Evolutionary conservation across 2,888 invertebrate genomes (phyloP), one percentile per base, ranked within the genome.

Genomic region (Drosophila paranaensis): DNA sequence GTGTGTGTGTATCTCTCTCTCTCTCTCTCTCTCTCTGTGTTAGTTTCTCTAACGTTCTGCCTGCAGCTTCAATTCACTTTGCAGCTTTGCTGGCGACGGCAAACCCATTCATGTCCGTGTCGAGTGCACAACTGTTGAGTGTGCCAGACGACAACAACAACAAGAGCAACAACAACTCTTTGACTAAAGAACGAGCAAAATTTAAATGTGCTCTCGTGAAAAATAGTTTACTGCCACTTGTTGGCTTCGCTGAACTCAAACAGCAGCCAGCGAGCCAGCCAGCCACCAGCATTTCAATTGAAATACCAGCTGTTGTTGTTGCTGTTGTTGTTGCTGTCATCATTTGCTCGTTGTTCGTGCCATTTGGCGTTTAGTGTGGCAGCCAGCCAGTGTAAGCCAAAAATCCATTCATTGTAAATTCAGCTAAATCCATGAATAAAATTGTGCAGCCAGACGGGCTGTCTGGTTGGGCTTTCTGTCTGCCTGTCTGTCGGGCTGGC

Each of bases 171-270:
- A 60, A 45, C 60, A 64, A 58, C 69, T 66, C 51, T 66, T 69
- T 64, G 45, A 60, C 53, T 56, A 61, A 42, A 40, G 45, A 53
- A 30, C 27, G 43, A 46, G 33, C 37, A 35, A 75, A 53, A 77
- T 69, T 76, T 74, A 71, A 79, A 74, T 79, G 62, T 75, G 64
- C 77, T 76, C 77, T 71, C 73, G 71, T 57, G 51, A 60, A 69
- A 77, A 84, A 84, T 82, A 88, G 88, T 82, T 83, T 81, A 71
- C 82, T 86, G 79, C 90, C 90, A 90, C 90, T 90, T 89, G 89
- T 90, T 89, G 90, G 73, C 65, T 75, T 53, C 63, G 45, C 62
- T 56, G 61, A 72, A 51, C 61, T 25, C 48, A 11, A 33, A 57
- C 60, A 63, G 79, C 69, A 37, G 71, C 64, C 30, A 37, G 71